phyloP scores from a whole-genome alignment of 2,888 invertebrate species.

The Helleia helle region DNA sequence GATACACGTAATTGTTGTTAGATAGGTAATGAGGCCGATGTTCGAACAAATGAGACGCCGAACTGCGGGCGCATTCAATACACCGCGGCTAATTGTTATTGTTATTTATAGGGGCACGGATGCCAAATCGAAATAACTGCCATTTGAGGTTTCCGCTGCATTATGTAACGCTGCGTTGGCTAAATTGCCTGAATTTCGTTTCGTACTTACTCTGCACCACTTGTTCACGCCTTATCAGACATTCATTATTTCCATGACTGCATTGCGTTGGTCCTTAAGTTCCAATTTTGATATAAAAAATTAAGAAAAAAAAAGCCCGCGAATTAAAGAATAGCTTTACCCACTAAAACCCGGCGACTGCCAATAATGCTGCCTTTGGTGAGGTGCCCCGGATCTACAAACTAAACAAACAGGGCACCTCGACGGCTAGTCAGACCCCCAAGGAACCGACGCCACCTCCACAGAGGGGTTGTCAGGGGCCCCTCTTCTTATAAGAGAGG shows the following conservation, averaged over 20 bases:
- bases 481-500: too few species aligned
- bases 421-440: too few species aligned
- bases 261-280: too few species aligned
- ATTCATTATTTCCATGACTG: background rate
- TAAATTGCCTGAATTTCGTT: slow-evolving; percentile 8
- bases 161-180: slow-evolving; percentile 15
- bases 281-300: too few species aligned
- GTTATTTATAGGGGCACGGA: slow-evolving; percentile 21
- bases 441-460: too few species aligned
- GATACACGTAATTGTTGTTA: slow-evolving; percentile 9
- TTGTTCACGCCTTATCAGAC: background rate
- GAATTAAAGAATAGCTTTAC: too few species aligned
- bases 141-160: slow-evolving; percentile 21
- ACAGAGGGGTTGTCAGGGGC: too few species aligned
- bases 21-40: slow-evolving; percentile 18
- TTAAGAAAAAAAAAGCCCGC: too few species aligned
- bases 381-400: too few species aligned
- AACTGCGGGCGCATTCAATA: slow-evolving; percentile 18
- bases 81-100: slow-evolving; percentile 21
- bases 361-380: too few species aligned
- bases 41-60: slow-evolving; percentile 20
- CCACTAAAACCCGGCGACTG: too few species aligned
- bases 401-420: too few species aligned
- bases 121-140: slow-evolving; percentile 22
- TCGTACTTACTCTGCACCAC: slow-evolving; percentile 3